These are phyloP conservation scores for Yoshiicerus persimilis DNA, from an alignment of 1,140 invertebrate species.

Conservation along the genomic window DNA sequence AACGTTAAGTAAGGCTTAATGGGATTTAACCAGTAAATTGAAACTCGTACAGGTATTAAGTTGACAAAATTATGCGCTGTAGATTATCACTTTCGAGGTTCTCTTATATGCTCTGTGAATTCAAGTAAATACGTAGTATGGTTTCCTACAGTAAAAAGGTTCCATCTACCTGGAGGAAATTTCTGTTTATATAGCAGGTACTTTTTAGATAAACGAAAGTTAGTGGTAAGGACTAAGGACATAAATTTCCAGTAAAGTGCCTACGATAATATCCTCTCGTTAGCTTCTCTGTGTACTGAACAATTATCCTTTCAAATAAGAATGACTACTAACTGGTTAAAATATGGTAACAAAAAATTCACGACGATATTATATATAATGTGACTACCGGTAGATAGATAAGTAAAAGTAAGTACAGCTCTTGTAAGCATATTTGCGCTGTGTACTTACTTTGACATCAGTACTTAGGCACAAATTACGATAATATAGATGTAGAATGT, in stretches of 20 bases:
- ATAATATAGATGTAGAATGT: neutral
- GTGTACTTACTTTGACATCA: too few relatives aligned
- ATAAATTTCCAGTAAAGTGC: neutral
- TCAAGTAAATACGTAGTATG: neutral
- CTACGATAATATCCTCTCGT: neutral
- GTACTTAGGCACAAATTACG: neutral
- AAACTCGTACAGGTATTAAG: neutral
- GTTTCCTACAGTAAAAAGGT: too few relatives aligned
- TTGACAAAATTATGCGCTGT: neutral
- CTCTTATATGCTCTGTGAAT: neutral
- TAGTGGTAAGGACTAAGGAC: neutral
- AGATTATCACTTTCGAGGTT: neutral
- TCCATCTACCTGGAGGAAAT: too few relatives aligned
- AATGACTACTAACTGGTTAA: neutral
- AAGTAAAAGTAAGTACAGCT: too few relatives aligned
- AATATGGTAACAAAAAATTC: neutral
- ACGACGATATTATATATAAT: neutral
- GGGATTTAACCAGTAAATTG: neutral
- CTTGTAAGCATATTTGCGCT: too few relatives aligned
- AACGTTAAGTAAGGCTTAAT: neutral
- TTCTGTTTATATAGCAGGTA: neutral
- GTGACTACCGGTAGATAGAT: too few relatives aligned
- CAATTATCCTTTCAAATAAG: neutral
- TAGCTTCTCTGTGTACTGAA: neutral
- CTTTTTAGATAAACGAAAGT: neutral